Percentiles rank a stretch among this genome's conserved stretches.
phyloP scores from a whole-genome alignment of 2,113 vertebrate genomes.

The Taxidea taxus region DNA sequence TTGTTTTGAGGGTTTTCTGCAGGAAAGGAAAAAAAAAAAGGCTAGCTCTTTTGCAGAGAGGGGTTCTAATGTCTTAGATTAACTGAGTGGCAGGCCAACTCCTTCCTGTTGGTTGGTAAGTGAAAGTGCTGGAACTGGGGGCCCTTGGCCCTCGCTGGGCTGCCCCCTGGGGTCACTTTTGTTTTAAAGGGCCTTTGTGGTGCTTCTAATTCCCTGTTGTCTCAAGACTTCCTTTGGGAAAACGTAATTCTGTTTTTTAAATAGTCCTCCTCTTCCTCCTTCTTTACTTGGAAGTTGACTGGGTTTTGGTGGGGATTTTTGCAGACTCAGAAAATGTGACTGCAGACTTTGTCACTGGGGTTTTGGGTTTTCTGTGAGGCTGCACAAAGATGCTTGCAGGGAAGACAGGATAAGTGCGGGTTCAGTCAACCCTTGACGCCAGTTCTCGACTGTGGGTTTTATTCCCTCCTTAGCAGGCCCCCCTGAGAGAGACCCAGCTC shows the following conservation, averaged over 20 bases:
- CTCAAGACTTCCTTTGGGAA: neutral
- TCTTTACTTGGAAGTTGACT: neutral
- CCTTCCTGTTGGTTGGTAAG: neutral
- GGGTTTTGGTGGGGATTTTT: neutral
- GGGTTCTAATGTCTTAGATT: neutral
- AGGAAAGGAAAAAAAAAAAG: neutral
- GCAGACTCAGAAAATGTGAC: neutral
- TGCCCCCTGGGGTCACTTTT: neutral
- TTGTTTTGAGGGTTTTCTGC: neutral
- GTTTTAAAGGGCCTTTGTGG: fast-evolving
- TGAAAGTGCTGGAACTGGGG: neutral
- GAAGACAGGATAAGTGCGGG: fast-evolving
- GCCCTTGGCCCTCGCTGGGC: neutral
- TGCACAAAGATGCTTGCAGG: neutral
- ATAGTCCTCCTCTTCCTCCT: neutral
- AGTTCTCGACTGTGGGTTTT: neutral
- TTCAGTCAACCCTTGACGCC: neutral
- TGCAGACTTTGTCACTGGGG: neutral
- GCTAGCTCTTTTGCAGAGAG: neutral
- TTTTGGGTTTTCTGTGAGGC: neutral
- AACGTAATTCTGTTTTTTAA: neutral
- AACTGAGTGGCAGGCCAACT: neutral
- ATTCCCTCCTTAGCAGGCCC: neutral
- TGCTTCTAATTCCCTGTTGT: neutral
- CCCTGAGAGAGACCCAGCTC: neutral